These are phyloP conservation scores for Artibeus jamaicensis DNA, from an alignment of 2,797 vertebrate species.

Conservation along the genomic window DNA sequence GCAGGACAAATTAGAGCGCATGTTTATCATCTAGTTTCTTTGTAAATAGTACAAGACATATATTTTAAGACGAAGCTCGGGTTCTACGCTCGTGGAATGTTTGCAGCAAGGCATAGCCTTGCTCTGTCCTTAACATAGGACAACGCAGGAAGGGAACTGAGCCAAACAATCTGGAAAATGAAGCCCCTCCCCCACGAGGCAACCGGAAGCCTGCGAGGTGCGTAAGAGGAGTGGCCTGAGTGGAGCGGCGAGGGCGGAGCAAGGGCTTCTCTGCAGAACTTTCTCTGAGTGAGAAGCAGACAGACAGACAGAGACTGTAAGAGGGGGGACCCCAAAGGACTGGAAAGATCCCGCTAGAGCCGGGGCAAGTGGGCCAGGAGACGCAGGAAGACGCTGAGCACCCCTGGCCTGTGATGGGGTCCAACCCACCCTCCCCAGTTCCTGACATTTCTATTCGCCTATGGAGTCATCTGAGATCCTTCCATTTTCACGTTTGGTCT, in stretches of 20 bases:
- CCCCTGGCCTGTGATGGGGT: background rate
- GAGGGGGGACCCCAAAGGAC: background rate
- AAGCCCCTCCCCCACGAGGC: background rate
- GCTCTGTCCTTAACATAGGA: background rate
- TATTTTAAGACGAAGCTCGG: background rate
- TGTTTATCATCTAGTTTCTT: constrained; percentile 34
- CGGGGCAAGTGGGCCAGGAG: background rate
- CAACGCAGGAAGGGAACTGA: background rate
- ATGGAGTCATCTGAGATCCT: background rate
- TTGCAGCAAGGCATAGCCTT: background rate
- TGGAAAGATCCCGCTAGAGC: background rate
- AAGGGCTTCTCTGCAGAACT: background rate
- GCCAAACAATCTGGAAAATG: background rate
- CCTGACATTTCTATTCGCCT: background rate
- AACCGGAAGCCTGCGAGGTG: background rate
- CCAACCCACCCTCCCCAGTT: background rate
- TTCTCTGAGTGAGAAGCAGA: background rate
- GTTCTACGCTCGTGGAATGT: background rate
- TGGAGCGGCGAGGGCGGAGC: too few species aligned
- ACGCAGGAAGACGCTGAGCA: background rate
- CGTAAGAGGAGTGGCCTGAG: background rate
- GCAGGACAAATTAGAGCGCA: background rate
- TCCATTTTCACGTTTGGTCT: background rate
- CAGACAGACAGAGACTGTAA: background rate
- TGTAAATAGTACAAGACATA: background rate